Evolutionary conservation across 2,113 vertebrate genomes (phyloP).

Genomic region (Paraplagusia blochii): DNA sequence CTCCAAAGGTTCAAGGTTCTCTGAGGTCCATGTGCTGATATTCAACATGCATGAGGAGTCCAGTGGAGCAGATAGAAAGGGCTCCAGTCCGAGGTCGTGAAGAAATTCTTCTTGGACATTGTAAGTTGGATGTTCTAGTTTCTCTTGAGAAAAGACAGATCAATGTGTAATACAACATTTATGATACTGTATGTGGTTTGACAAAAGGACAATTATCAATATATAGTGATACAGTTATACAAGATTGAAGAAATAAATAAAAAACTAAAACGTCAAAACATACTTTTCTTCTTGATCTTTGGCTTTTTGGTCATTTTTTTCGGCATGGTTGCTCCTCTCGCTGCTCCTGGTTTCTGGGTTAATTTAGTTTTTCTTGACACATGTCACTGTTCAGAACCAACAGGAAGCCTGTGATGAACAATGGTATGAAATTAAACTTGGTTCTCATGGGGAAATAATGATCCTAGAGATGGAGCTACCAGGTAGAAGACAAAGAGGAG

Average conservation of each 20-base stretch:
- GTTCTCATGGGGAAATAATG: too few species aligned
- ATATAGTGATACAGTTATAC: background rate
- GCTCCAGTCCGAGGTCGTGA: constrained; percentile 54
- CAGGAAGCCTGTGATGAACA: constrained; percentile 36
- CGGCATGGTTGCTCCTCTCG: constrained; percentile 47
- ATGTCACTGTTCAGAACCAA: background rate
- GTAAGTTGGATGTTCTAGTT: constrained; percentile 50
- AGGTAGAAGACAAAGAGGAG: too few species aligned
- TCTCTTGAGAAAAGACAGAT: background rate
- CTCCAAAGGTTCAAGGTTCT: constrained; percentile 38
- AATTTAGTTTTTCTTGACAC: constrained; percentile 4
- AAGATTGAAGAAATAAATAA: background rate
- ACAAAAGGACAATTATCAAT: too few species aligned
- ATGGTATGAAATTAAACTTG: too few species aligned
- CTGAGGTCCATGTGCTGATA: constrained; percentile 56
- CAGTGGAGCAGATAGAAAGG: constrained; percentile 43
- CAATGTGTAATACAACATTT: background rate
- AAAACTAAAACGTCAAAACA: constrained; percentile 9
- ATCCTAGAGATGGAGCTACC: too few species aligned
- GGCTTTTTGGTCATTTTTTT: constrained; percentile 37
- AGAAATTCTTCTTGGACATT: constrained; percentile 53
- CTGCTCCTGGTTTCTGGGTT: constrained; percentile 6
- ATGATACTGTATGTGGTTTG: too few species aligned
- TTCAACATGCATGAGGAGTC: constrained; percentile 59
- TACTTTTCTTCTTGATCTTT: constrained; percentile 67